These are phyloP conservation scores for Stylophora pistillata DNA, from an alignment of 64 coral and sea anemone species.

Conservation along the genomic window DNA sequence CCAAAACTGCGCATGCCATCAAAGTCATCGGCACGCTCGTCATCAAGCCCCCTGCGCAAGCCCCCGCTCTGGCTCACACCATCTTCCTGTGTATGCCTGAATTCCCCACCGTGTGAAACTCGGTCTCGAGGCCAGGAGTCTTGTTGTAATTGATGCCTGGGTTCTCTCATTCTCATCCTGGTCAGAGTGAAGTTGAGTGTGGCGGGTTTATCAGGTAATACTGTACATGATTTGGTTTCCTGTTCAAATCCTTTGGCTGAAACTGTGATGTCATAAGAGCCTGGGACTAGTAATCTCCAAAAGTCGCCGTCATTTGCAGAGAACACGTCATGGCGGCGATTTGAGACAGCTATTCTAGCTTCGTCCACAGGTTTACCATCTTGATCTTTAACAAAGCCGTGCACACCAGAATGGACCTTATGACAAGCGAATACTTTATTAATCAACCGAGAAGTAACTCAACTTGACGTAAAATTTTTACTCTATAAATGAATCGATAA, in stretches of 20 bases:
- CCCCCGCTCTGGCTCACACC: background rate
- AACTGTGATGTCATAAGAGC: constrained; percentile 95
- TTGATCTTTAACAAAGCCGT: constrained; percentile 87
- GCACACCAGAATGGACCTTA: constrained; percentile 82
- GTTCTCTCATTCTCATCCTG: constrained; percentile 69
- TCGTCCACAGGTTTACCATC: constrained; percentile 70
- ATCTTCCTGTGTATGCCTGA: background rate
- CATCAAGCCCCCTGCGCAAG: background rate
- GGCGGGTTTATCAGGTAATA: constrained; percentile 64
- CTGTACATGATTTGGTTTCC: constrained; percentile 76
- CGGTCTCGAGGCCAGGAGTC: constrained; percentile 66
- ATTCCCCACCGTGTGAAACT: background rate
- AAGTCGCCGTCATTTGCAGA: constrained; percentile 86
- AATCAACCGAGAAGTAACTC: background rate
- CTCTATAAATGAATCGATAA: too few species aligned
- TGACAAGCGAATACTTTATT: background rate
- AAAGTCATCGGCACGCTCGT: constrained; percentile 12
- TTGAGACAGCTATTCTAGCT: constrained; percentile 72
- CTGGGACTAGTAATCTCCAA: constrained; percentile 96
- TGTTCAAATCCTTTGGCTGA: constrained; percentile 88
- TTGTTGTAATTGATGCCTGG: constrained; percentile 61
- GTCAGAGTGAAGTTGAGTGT: constrained; percentile 76
- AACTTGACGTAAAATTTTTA: too few species aligned
- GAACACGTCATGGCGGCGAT: constrained; percentile 94
- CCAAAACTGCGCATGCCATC: constrained; percentile 29